A percentile compares a stretch with the other conserved stretches of the same genome.
These are phyloP conservation scores for Orgyia antiqua DNA, from an alignment of 2,888 invertebrate genomes.

Conservation along the genomic window DNA sequence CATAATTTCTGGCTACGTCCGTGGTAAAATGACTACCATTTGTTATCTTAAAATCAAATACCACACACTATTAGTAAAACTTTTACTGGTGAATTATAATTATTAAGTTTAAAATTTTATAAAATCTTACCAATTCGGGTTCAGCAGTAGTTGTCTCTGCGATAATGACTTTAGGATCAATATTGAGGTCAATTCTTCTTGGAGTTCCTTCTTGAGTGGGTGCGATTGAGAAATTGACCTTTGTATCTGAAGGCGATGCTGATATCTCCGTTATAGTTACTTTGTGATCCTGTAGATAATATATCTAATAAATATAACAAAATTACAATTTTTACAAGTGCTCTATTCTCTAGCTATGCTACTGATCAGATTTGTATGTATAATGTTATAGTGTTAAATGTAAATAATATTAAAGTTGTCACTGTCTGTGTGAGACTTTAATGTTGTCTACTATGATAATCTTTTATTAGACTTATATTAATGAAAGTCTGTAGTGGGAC, in stretches of 20 bases:
- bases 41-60: conserved; percentile 48
- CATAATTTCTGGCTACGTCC: no score
- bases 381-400: conserved; percentile 13
- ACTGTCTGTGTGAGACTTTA: conserved; percentile 16
- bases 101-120: neutral
- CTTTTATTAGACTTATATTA: no score
- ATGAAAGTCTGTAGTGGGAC: no score
- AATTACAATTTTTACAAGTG: no score
- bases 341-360: no score
- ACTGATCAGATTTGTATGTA: neutral
- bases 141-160: conserved; percentile 51
- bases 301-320: conserved; percentile 1
- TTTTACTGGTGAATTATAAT: conserved; percentile 21
- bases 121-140: conserved; percentile 54
- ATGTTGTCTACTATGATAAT: neutral
- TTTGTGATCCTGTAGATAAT: conserved; percentile 46
- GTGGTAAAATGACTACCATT: conserved; percentile 45
- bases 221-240: conserved; percentile 40
- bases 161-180: conserved; percentile 37
- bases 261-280: conserved; percentile 63
- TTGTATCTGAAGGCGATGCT: conserved; percentile 54
- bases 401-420: conserved; percentile 27
- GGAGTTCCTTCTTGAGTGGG: conserved; percentile 32
- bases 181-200: conserved; percentile 34
- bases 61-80: conserved; percentile 38